Evolutionary conservation across 2,888 invertebrate species (phyloP), one percentile per base, ranked within the genome.

Genomic region (Dryadula phaetusa): DNA sequence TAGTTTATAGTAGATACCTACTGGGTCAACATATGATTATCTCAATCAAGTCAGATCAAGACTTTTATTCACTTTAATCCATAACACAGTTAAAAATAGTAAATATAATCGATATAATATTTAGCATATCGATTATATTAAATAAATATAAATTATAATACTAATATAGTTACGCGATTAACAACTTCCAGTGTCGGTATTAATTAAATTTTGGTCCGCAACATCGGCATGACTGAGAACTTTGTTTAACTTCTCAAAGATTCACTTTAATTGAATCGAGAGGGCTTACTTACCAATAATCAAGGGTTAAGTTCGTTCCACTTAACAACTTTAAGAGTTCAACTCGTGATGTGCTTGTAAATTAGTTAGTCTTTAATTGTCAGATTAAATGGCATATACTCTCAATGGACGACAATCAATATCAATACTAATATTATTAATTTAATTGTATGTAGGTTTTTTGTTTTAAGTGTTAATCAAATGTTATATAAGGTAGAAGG

Each of bases 281-380:
- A 73, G 74, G 69, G 84, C 83, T 85, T 85, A 86, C 89, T 88
- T 88, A 86, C 83, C 86, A 84, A 88, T 88, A 85, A 86, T 81
- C 82, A 76, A 82, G 79, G 85, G 82, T 83, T 86, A 89, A 89
- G 80, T 86, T 74, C 76, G 77, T 82, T 82, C 79, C 80, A 83
- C 80, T 85, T 81, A 74, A 86, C 83, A 82, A 84, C 84, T 85
- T 84, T 69, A 72, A 68, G 67, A 69, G 65, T 70, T 71, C 44
- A 53, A 52, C 56, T 70, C 68, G 64, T 70, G 64, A 66, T 60
- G 64, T 53, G 62, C 53, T 62, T 66, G 20, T 66, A 63, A 66
- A 56, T 64, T 64, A 66, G 46, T 65, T 40, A 58, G 53, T 52
- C 40, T 62, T 63, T 83, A 83, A 82, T 77, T 60, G 44, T 40